Base-by-base conservation (phyloP, 1,140 invertebrate genomes). In the Brachionus calyciflorus region DNA sequence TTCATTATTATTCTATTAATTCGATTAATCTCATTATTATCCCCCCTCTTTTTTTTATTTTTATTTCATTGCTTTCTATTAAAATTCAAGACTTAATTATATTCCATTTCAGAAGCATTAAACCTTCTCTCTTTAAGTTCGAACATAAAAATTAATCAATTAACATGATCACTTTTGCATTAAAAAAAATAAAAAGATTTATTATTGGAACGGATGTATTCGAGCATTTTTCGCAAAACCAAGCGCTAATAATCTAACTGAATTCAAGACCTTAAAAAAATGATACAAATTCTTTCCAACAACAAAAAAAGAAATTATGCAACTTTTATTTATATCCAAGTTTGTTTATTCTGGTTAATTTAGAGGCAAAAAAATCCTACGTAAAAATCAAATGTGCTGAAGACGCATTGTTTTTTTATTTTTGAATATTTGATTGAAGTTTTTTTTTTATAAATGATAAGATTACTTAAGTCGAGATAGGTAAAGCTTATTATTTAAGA, bases 241-340 rank as follows among this genome's bases (percentile, higher is more conserved):
- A n/a, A n/a, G n/a, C n/a, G n/a, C n/a, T n/a, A n/a, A n/a, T n/a
- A n/a, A n/a, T n/a, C n/a, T n/a, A n/a, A n/a, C n/a, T n/a, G n/a
- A n/a, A n/a, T n/a, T n/a, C 53, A 55, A 55, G 53, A 28, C 53
- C 28, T 55, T 55, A 24, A 55, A 55, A 55, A 28, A 55, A 53
- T 55, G 53, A 28, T 28, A 55, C 24, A 3, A 55, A 28, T 55
- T 28, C 33, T 55, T 55, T 28, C 17, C 28, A 28, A 55, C 53
- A 55, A 7, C 33, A 28, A 28, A 55, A 28, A 28, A 55, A 28
- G 26, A 28, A 55, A 28, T 30, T 30, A 14, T 30, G n/a, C n/a
- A n/a, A n/a, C n/a, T n/a, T n/a, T n/a, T n/a, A n/a, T n/a, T n/a
- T n/a, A n/a, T n/a, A n/a, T n/a, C n/a, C n/a, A n/a, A n/a, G n/a